A percentile compares a stretch with the other conserved stretches of the same genome.
These are phyloP conservation scores for Pollachius pollachius DNA, from an alignment of 2,113 vertebrate genomes.

Conservation along the genomic window DNA sequence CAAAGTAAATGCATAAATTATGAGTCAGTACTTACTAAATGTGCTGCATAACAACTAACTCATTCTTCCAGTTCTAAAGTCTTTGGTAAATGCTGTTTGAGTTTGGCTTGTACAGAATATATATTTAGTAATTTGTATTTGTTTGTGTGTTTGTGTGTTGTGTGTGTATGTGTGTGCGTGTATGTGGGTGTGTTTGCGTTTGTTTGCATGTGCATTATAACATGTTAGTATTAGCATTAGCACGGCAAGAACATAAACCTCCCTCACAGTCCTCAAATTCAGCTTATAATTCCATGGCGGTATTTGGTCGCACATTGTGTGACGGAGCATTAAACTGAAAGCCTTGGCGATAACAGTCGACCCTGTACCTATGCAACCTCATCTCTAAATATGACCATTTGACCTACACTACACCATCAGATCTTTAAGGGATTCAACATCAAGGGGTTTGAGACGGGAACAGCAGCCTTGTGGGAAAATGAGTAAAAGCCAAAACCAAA, in stretches of 20 bases:
- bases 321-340: conserved; percentile 3
- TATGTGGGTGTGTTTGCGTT: neutral
- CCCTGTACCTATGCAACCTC: too few relatives aligned
- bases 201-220: neutral
- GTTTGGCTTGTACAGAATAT: conserved; percentile 15
- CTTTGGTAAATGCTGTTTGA: conserved; percentile 54
- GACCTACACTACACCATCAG: neutral
- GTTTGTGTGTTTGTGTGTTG: neutral
- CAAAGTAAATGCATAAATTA: conserved; percentile 28
- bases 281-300: conserved; percentile 36
- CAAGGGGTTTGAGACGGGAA: too few relatives aligned
- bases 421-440: too few relatives aligned
- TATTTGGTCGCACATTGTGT: conserved; percentile 15
- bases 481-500: neutral
- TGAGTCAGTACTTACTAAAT: too few relatives aligned
- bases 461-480: too few relatives aligned
- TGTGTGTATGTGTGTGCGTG: neutral
- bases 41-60: conserved; percentile 26
- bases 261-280: conserved; percentile 34
- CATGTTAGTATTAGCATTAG: neutral
- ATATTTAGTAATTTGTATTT: neutral
- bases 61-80: conserved; percentile 42
- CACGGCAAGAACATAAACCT: conserved; percentile 18
- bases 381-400: too few relatives aligned
- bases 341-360: too few relatives aligned